A percentile compares a stretch with the other conserved stretches of the same genome.
Conservation (phyloP, 2,113 vertebrate species). For the Stomatorhinus ivindoensis region DNA sequence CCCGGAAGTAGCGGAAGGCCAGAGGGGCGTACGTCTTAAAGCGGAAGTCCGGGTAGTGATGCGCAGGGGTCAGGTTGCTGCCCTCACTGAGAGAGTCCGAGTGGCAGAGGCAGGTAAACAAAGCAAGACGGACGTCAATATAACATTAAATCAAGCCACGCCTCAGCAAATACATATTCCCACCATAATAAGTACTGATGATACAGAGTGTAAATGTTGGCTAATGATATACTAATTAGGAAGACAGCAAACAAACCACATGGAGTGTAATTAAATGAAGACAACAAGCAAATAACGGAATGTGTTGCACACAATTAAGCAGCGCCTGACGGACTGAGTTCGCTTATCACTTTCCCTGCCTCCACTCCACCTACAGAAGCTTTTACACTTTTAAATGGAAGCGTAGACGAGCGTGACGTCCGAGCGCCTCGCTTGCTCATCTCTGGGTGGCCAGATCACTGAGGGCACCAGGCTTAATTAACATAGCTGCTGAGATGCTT, state of each 20-base stretch:
- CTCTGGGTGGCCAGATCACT: not conserved
- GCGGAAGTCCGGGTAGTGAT: constrained; percentile 96
- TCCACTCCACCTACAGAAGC: not conserved
- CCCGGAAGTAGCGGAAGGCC: constrained; percentile 96
- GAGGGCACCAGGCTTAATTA: not conserved
- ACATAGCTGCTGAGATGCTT: not conserved
- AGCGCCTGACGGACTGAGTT: not conserved
- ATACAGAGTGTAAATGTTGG: not conserved
- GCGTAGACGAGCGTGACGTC: not conserved
- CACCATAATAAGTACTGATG: not conserved
- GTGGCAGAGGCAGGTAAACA: not conserved
- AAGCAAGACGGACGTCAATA: not conserved
- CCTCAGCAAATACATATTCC: not conserved
- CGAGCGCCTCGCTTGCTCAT: not conserved
- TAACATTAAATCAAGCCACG: not conserved
- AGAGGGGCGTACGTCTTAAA: constrained; percentile 96
- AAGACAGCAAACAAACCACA: not conserved
- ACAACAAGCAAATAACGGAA: not conserved
- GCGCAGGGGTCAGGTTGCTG: constrained; percentile 93
- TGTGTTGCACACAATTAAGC: not conserved
- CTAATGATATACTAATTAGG: not conserved
- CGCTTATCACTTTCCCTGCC: too few relatives aligned
- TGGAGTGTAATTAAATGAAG: not conserved
- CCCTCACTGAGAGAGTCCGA: constrained; percentile 70
- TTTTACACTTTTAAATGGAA: not conserved